phyloP scores from a whole-genome alignment of 2,888 invertebrate genomes.

The Epistrophe grossulariae region DNA sequence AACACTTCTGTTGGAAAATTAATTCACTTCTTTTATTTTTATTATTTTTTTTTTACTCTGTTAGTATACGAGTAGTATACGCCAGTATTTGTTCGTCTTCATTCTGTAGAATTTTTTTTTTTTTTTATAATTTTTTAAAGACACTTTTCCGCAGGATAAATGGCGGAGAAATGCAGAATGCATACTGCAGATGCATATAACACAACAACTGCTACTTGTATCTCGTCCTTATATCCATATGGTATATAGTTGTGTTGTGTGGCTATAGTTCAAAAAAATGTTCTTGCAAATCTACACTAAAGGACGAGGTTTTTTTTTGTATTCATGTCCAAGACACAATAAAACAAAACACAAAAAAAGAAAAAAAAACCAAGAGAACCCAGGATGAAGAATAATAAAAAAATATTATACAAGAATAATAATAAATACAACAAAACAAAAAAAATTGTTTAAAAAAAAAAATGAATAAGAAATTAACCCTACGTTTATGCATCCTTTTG shows the following conservation, averaged over 20 bases:
- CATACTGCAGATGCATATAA: slow-evolving; percentile 32
- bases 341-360: slow-evolving; percentile 29
- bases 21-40: slow-evolving; percentile 49
- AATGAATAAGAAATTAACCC: slow-evolving; percentile 74
- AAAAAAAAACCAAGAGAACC: too few species aligned
- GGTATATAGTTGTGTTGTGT: neutral
- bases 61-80: neutral
- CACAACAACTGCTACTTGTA: neutral
- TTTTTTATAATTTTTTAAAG: slow-evolving; percentile 66
- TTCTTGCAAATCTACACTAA: slow-evolving; percentile 52
- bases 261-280: slow-evolving; percentile 53
- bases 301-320: slow-evolving; percentile 36
- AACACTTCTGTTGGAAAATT: slow-evolving; percentile 75
- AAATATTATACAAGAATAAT: slow-evolving; percentile 18
- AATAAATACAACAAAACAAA: slow-evolving; percentile 11
- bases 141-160: slow-evolving; percentile 73
- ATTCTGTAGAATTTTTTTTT: slow-evolving; percentile 21
- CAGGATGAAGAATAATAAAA: slow-evolving; percentile 9
- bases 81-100: slow-evolving; percentile 21
- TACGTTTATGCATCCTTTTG: slow-evolving; percentile 72
- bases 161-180: slow-evolving; percentile 67
- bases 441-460: slow-evolving; percentile 1
- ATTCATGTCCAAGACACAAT: slow-evolving; percentile 72
- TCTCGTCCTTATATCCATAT: slow-evolving; percentile 33
- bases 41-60: slow-evolving; percentile 9